A percentile compares a stretch with the other conserved stretches of the same genome.
These are phyloP conservation scores for Pseudomyrmex cubaensis DNA, from an alignment of 1,140 invertebrate genomes.

Conservation along the genomic window DNA sequence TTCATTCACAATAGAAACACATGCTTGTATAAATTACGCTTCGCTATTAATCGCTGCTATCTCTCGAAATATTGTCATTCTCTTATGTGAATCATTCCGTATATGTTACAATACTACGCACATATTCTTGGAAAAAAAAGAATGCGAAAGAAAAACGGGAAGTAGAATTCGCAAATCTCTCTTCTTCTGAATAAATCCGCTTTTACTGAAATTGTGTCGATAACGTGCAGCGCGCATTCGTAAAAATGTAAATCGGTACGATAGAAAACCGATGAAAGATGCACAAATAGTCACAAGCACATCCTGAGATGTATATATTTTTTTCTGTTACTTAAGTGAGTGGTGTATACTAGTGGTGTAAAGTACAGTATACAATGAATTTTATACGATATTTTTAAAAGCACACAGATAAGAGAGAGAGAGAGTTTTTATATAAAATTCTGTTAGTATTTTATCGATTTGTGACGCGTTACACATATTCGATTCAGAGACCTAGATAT, in stretches of 20 bases:
- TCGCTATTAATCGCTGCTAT: not conserved
- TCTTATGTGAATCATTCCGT: not conserved
- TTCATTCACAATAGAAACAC: not conserved
- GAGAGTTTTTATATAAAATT: too few relatives aligned
- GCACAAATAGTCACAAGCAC: not conserved
- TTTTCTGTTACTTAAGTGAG: not conserved
- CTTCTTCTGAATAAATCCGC: not conserved
- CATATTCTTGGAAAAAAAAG: too few relatives aligned
- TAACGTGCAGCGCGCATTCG: not conserved
- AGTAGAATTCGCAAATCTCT: not conserved
- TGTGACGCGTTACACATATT: not conserved
- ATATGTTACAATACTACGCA: not conserved
- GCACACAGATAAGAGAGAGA: too few relatives aligned
- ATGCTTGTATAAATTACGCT: not conserved
- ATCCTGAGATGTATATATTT: not conserved
- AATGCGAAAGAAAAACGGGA: too few relatives aligned
- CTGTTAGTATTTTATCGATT: too few relatives aligned
- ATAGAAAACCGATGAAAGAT: not conserved
- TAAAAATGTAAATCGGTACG: constrained; percentile 25
- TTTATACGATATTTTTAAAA: too few relatives aligned
- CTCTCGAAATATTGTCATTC: not conserved
- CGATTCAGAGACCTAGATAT: not conserved
- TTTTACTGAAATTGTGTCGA: not conserved
- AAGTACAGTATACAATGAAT: too few relatives aligned
- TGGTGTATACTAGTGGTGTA: too few relatives aligned